These are phyloP conservation scores for Lathamus discolor DNA, from an alignment of 2,113 vertebrate species.

Conservation along the genomic window DNA sequence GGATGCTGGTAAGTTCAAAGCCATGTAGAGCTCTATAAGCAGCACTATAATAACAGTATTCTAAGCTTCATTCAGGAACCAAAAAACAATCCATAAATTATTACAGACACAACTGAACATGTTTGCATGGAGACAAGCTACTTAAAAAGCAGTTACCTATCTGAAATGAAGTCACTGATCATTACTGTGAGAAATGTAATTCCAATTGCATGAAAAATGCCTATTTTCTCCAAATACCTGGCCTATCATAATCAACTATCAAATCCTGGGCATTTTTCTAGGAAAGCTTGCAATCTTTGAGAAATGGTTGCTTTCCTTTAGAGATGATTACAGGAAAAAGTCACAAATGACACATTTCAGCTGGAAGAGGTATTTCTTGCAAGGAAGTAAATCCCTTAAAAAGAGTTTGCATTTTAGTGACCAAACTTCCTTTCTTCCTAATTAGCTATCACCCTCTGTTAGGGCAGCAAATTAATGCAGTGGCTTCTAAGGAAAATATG, in stretches of 20 bases:
- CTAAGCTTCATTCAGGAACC: neutral
- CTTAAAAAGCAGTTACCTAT: neutral
- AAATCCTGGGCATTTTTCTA: neutral
- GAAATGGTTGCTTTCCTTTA: neutral
- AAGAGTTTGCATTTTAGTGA: neutral
- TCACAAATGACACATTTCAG: neutral
- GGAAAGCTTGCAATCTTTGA: neutral
- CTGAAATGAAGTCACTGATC: neutral
- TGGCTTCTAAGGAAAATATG: neutral
- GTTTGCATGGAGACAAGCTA: neutral
- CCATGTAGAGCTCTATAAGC: neutral
- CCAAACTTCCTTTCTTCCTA: neutral
- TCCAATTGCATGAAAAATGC: neutral
- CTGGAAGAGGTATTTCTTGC: neutral
- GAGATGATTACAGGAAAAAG: neutral
- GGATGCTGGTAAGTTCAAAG: neutral
- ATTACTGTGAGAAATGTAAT: neutral
- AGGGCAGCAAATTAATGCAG: neutral
- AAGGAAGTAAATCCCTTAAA: neutral
- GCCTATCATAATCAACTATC: neutral
- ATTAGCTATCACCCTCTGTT: neutral
- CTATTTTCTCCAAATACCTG: neutral
- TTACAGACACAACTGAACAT: neutral
- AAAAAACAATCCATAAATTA: neutral
- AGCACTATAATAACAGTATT: neutral